Evolutionary conservation across 2,113 vertebrate genomes (phyloP), one percentile per base, ranked within the genome.

Genomic region (Jacana jacana): DNA sequence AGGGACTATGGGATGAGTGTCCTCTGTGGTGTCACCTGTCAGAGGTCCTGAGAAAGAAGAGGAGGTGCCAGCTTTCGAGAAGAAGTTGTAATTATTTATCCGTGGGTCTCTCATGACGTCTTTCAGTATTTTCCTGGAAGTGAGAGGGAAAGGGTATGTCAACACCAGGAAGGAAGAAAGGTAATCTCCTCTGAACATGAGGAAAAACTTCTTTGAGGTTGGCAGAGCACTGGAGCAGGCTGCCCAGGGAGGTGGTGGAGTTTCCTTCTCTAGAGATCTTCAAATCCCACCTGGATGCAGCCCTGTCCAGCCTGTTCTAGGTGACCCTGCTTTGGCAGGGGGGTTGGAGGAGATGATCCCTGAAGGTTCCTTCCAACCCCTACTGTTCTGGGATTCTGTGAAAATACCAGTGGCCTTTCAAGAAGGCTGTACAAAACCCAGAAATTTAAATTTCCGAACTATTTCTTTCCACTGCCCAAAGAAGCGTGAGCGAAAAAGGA

Each of bases 21-120:
- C 19, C 52, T 31, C 31, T 1, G 1, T 24, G 13, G 37, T 71
- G 13, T 96, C 86, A 98, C 98, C 98, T 97, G 97, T 68, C 79
- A 98, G 85, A 75, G 96, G 92, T 91, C 97, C 97, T 4, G 92
- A 97, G 95, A 96, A 97, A 28, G 95, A 95, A 17, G 96, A 96
- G 57, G 97, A 98, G 69, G 66, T 33, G 39, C 97, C 97, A 1
- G 2, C 24, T 80, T 88, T 84, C 1, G 95, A 95, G 54, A 97
- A 91, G 70, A 85, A 81, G 71, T 93, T 22, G 91, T 98, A 98
- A 79, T 98, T 98, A 73, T 97, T 96, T 80, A 97, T 93, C 68
- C 2, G 71, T 6, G 86, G 76, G 81, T 97, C 96, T 85, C 71
- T 94, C 95, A 97, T 58, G 77, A 97, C 33, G 39, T 93, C 91